Evolutionary conservation across 2,888 invertebrate species (phyloP).

Genomic region (Agelastica alni): DNA sequence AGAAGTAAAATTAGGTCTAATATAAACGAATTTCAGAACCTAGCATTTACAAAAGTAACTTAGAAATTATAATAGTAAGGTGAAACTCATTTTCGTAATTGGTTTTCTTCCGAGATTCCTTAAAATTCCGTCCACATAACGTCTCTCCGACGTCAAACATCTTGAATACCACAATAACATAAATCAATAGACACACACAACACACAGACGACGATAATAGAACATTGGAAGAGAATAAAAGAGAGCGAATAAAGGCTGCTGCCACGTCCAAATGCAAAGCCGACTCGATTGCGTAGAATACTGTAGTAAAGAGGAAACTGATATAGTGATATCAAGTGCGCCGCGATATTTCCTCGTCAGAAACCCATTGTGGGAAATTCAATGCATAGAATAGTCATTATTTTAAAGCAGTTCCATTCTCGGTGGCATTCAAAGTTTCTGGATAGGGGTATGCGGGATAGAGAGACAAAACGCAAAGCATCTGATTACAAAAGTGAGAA

Average conservation of each 20-base stretch:
- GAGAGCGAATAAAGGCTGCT: constrained; percentile 35
- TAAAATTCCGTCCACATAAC: background rate
- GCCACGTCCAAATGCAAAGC: constrained; percentile 35
- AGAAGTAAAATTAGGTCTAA: too few species aligned
- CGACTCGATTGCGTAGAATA: constrained; percentile 37
- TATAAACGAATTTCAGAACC: too few species aligned
- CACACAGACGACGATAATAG: constrained; percentile 4
- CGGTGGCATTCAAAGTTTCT: constrained; percentile 11
- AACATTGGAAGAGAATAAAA: constrained; percentile 11
- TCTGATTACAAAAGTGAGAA: too few species aligned
- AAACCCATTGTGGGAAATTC: constrained; percentile 46
- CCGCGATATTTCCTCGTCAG: constrained; percentile 47
- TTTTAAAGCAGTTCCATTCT: constrained; percentile 42
- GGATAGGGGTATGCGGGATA: background rate
- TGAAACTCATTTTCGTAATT: constrained; percentile 2
- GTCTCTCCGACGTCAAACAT: background rate
- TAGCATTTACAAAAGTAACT: too few species aligned
- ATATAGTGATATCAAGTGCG: constrained; percentile 40
- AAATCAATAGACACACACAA: constrained; percentile 18
- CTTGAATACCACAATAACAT: constrained; percentile 13
- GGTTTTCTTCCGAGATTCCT: background rate
- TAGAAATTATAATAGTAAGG: too few species aligned
- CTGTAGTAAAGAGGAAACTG: constrained; percentile 41
- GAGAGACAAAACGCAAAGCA: background rate
- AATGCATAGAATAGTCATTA: constrained; percentile 51